Conservation (phyloP, 1,140 invertebrate species). For the Papilio glaucus region DNA sequence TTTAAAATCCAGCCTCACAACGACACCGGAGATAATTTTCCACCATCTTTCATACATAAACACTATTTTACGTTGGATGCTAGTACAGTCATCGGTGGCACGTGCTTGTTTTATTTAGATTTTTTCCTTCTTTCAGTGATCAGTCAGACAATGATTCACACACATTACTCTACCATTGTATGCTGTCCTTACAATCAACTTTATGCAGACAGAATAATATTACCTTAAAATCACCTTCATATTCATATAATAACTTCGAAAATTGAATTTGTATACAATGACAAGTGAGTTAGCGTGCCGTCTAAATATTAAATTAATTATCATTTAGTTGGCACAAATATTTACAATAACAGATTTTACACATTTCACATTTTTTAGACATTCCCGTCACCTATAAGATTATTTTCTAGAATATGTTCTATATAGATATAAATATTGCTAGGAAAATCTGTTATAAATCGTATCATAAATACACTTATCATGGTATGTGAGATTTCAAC, state of each 20-base stretch:
- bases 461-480: no score
- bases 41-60: slow-evolving; percentile 2
- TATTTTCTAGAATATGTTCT: no score
- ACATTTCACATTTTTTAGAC: no score
- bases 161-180: slow-evolving; percentile 1
- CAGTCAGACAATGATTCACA: slow-evolving; percentile 10
- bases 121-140: slow-evolving; percentile 9
- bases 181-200: neutral
- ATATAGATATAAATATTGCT: no score
- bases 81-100: neutral
- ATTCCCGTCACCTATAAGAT: no score
- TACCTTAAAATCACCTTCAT: slow-evolving; percentile 6
- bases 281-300: neutral
- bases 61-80: neutral
- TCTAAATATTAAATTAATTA: no score
- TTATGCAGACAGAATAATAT: slow-evolving; percentile 10
- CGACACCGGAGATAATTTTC: no score
- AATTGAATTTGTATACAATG: neutral
- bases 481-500: no score
- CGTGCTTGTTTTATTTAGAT: neutral
- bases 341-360: no score
- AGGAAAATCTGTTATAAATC: no score
- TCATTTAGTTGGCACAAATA: no score
- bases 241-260: slow-evolving; percentile 24
- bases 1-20: no score